Evolutionary conservation across 2,797 vertebrate species (phyloP).

Genomic region (Sebastes hubbsi): DNA sequence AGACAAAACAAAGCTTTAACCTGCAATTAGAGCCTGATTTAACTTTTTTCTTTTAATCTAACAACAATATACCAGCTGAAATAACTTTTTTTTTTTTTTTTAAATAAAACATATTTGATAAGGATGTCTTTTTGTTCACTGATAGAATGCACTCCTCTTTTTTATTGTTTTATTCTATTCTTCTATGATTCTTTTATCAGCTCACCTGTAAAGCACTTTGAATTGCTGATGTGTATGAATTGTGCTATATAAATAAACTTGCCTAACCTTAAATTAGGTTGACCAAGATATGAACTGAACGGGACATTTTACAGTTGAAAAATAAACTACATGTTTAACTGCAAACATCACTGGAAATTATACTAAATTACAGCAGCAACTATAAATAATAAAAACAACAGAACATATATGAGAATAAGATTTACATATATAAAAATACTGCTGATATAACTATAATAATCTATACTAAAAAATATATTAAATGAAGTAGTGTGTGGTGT

Average conservation of each 20-base stretch:
- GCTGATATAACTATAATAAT: neutral
- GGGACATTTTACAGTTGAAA: neutral
- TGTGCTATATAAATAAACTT: neutral
- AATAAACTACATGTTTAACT: neutral
- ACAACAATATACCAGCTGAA: neutral
- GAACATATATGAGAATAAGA: neutral
- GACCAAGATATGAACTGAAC: neutral
- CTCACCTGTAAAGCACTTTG: too few relatives aligned
- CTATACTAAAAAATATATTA: neutral
- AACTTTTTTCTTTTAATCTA: neutral
- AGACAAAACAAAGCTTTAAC: neutral
- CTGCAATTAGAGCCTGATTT: neutral
- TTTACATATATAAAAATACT: neutral
- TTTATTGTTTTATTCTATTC: too few relatives aligned
- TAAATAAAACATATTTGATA: neutral
- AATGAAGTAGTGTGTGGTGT: neutral
- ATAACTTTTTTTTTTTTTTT: neutral
- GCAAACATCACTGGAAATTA: too few relatives aligned
- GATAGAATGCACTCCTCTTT: rapidly evolving
- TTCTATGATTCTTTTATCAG: too few relatives aligned
- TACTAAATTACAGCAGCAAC: neutral
- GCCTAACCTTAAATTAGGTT: neutral
- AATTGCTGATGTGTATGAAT: too few relatives aligned
- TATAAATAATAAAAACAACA: neutral
- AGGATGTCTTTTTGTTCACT: neutral